Conservation (phyloP, 2,797 vertebrate genomes). For the Lateolabrax maculatus region DNA sequence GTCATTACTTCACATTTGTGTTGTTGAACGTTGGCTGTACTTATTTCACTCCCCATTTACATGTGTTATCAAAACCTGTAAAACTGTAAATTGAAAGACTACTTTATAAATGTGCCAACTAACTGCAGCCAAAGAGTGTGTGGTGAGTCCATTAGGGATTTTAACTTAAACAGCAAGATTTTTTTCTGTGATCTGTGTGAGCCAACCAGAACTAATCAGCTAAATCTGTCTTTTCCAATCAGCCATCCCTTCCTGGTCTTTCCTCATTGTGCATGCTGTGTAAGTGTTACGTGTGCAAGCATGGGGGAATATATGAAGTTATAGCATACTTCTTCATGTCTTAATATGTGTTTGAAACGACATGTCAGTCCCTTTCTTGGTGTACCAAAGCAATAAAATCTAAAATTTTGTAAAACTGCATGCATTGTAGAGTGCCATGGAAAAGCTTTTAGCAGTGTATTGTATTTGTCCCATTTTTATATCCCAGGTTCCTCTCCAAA, state of each 20-base stretch:
- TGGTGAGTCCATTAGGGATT: not conserved
- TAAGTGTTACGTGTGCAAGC: too few species aligned
- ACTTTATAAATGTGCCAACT: not conserved
- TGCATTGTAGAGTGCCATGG: not conserved
- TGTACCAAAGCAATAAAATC: not conserved
- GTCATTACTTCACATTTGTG: not conserved
- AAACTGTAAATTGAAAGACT: not conserved
- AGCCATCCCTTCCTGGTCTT: not conserved
- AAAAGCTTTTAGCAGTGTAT: conserved; percentile 15
- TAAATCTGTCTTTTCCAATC: not conserved
- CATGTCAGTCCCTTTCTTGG: not conserved
- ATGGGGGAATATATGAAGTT: not conserved
- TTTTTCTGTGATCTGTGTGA: not conserved
- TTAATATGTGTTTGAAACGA: too few species aligned
- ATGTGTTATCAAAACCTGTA: not conserved
- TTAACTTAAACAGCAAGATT: not conserved
- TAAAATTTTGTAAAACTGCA: not conserved
- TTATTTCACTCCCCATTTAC: not conserved
- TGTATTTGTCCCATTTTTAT: not conserved
- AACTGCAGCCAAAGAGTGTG: not conserved
- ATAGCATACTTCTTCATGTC: not conserved
- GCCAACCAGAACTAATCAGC: not conserved
- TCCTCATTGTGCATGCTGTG: not conserved
- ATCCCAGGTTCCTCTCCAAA: conserved; percentile 11
- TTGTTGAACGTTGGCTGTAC: not conserved